Conservation (phyloP, 2,888 invertebrate genomes). For the Peribatodes rhomboidaria region DNA sequence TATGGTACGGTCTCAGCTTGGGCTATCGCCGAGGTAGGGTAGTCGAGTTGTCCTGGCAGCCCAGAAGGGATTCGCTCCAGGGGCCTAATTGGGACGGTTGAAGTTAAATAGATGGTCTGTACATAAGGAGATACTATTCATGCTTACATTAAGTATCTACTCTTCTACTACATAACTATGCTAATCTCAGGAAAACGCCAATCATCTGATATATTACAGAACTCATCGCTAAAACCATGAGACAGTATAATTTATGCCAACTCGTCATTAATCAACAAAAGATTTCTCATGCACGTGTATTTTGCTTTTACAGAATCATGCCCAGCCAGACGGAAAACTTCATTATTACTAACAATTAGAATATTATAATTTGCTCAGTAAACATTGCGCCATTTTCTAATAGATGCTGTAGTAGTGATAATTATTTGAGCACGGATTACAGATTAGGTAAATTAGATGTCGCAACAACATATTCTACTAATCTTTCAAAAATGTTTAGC, state of each 20-base stretch:
- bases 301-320: neutral
- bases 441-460: constrained; percentile 1
- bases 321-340: neutral
- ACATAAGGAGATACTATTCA: too few relatives aligned
- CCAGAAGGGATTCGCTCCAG: too few relatives aligned
- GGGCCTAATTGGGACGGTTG: too few relatives aligned
- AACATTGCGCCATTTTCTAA: neutral
- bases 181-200: too few relatives aligned
- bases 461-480: neutral
- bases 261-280: constrained; percentile 6
- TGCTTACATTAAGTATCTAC: too few relatives aligned
- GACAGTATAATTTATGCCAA: neutral
- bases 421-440: neutral
- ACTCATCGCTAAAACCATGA: neutral
- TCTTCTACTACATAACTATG: too few relatives aligned
- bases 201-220: neutral
- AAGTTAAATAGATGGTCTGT: too few relatives aligned
- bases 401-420: neutral
- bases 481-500: constrained; percentile 1
- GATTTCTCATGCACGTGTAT: constrained; percentile 1
- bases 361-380: neutral
- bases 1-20: too few relatives aligned
- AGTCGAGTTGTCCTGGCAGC: too few relatives aligned
- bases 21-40: too few relatives aligned
- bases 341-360: constrained; percentile 3